Conservation (phyloP, 2,113 vertebrate genomes). For the Melanerpes formicivorus region DNA sequence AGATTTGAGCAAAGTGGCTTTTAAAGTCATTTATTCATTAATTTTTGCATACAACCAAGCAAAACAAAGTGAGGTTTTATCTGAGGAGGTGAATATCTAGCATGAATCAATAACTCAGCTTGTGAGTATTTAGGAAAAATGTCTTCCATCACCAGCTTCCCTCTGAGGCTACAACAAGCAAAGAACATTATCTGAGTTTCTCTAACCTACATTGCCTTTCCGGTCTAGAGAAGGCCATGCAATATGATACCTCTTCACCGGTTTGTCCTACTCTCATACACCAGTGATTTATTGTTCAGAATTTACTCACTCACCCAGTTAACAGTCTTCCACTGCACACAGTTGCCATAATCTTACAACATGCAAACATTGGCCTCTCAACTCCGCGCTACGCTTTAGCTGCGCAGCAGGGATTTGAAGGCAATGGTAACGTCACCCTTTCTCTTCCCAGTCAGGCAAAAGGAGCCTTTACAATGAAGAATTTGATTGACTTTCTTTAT, state of each 20-base stretch:
- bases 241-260: not conserved
- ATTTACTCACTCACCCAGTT: slow-evolving; percentile 14
- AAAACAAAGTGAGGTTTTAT: not conserved
- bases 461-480: not conserved
- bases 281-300: slow-evolving; percentile 5
- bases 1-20: not conserved
- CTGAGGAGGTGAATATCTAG: not conserved
- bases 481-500: not conserved
- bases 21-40: not conserved
- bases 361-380: not conserved
- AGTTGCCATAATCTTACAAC: not conserved
- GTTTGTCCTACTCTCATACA: not conserved
- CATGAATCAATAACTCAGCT: slow-evolving; percentile 33
- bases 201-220: not conserved
- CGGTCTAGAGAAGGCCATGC: not conserved
- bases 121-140: slow-evolving; percentile 19
- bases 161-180: not conserved
- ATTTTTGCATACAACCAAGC: not conserved
- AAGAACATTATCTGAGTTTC: not conserved
- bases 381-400: not conserved
- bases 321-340: not conserved
- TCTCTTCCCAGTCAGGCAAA: not conserved
- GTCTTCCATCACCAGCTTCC: slow-evolving; percentile 1
- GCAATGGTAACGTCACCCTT: rapidly evolving
- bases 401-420: slow-evolving; percentile 24